Evolutionary conservation across 2,888 invertebrate species (phyloP), one percentile per base, ranked within the genome.

Genomic region (Brenthis daphne): DNA sequence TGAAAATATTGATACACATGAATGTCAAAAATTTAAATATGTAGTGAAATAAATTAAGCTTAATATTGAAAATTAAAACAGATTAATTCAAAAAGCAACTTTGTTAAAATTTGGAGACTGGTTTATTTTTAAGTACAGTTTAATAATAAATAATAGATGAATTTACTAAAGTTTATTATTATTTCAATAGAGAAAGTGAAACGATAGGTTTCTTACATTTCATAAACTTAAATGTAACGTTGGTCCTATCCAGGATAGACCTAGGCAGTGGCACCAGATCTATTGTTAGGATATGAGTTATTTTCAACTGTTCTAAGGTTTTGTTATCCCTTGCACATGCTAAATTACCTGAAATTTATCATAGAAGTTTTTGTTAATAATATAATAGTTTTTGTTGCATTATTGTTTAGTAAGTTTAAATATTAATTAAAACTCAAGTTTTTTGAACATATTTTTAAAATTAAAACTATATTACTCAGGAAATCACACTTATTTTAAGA

Each of bases 191-290:
- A 43, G 11, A 43, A 43, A 43, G 3, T 43, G 37, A 11, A 43
- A 2, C 37, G 11, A 20, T 24, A 24, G 13, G 6, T 3, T 60
- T 85, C 92, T 89, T 86, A 95, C 96, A 92, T 84, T 96, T 96
- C 68, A 98, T 94, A 85, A 94, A 97, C 85, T 96, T 96, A 55
- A 95, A 94, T 56, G 89, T 94, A 37, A 97, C 86, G 74, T 95
- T 94, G 6, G 79, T 94, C 51, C 96, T 88, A 75, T 96, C 95
- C 51, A 95, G 91, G 67, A 97, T 95, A 73, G 95, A 95, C 75
- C 95, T 90, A 0, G 98, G 97, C 75, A 98, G 86, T 0, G 98
- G 97, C 79, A 97, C 96, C 14, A 97, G 95, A 81, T 98, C 98
- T 69, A 98, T 94, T 0, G 98, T 97, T 58, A 98, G 89, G 76